Evolutionary conservation across 37 sponge, comb jelly and placozoan genomes (phyloP).

Genomic region (Aplysina aerophoba): DNA sequence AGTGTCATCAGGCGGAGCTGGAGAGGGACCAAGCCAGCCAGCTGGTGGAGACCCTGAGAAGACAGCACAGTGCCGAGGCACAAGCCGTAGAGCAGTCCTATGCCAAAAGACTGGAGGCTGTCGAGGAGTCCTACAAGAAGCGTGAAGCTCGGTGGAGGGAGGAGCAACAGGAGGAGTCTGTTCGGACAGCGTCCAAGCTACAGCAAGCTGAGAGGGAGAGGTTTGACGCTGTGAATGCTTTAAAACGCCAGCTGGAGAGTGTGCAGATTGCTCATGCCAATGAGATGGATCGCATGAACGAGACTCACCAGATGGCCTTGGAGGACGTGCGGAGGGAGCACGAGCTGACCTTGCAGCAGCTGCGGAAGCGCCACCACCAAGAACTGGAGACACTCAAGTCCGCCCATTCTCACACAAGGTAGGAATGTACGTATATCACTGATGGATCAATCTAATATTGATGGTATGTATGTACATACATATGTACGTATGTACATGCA

Average conservation of each 20-base stretch:
- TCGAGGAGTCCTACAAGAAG: conserved; percentile 73
- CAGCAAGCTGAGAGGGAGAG: conserved; percentile 65
- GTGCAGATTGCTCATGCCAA: conserved; percentile 51
- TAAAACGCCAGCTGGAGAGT: conserved; percentile 54
- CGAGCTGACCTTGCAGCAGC: conserved; percentile 66
- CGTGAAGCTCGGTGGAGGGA: conserved; percentile 65
- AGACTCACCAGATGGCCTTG: conserved; percentile 54
- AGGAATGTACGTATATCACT: not conserved
- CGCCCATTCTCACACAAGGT: conserved; percentile 84
- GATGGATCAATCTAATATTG: too few species aligned
- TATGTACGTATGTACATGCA: not conserved
- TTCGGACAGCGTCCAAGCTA: conserved; percentile 17
- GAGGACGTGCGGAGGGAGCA: conserved; percentile 76
- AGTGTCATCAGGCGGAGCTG: conserved; percentile 61
- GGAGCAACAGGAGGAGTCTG: conserved; percentile 49
- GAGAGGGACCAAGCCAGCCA: conserved; percentile 58
- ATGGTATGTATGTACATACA: conserved; percentile 10
- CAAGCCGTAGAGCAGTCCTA: conserved; percentile 50
- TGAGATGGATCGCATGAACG: conserved; percentile 58
- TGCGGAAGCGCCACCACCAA: conserved; percentile 63
- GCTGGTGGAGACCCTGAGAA: conserved; percentile 29
- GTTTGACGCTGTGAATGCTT: conserved; percentile 34
- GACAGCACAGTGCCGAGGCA: conserved; percentile 60
- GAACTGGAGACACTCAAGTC: conserved; percentile 66
- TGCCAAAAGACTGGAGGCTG: conserved; percentile 14